A percentile compares a stretch with the other conserved stretches of the same genome.
Conservation (phyloP, 2,797 vertebrate species). For the Crenichthys baileyi region DNA sequence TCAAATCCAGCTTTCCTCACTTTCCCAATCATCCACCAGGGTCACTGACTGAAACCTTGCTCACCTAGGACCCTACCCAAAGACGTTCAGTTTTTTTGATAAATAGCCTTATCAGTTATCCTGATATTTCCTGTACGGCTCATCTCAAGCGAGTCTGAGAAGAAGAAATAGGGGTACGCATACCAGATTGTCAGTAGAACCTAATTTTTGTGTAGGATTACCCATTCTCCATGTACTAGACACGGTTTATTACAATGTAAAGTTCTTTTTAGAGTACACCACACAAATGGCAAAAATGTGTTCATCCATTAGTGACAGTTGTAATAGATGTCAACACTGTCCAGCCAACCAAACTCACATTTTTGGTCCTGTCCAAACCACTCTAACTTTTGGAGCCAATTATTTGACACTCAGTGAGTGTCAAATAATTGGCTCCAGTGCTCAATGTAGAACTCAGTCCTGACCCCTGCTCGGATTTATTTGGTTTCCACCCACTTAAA, state of each 20-base stretch:
- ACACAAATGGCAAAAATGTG: background rate
- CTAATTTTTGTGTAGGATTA: too few species aligned
- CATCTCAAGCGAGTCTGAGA: too few species aligned
- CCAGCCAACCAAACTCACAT: background rate
- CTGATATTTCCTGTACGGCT: too few species aligned
- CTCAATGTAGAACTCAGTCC: background rate
- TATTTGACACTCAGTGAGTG: background rate
- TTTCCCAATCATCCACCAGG: background rate
- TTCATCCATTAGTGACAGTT: background rate
- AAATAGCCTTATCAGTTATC: background rate
- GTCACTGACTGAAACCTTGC: background rate
- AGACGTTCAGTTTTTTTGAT: background rate
- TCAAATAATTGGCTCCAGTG: too few species aligned
- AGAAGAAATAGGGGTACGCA: too few species aligned
- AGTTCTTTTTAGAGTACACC: background rate
- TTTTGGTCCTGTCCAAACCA: background rate
- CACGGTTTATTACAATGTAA: background rate
- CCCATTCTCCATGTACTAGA: too few species aligned
- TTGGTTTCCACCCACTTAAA: background rate
- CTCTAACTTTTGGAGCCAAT: background rate
- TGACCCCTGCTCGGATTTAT: background rate
- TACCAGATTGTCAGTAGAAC: too few species aligned
- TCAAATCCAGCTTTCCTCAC: background rate
- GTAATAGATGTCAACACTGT: background rate
- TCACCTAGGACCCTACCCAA: background rate